These are phyloP conservation scores for Meloidogyne exigua DNA, from an alignment of 1,140 invertebrate species.

Conservation along the genomic window DNA sequence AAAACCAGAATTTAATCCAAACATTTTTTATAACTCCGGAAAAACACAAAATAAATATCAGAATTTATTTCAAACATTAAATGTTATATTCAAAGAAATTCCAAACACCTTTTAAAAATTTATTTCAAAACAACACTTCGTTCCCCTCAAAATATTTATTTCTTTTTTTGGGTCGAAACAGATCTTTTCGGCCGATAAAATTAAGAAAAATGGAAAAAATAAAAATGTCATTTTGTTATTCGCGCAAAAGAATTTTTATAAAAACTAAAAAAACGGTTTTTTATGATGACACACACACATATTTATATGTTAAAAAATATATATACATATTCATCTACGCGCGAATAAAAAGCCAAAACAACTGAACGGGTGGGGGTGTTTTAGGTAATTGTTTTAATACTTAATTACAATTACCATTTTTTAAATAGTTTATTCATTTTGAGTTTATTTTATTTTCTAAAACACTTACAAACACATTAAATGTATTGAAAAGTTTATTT, in stretches of 20 bases:
- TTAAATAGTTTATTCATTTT: no score
- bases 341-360: not conserved
- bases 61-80: not conserved
- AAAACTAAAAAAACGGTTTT: not conserved
- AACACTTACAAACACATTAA: no score
- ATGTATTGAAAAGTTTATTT: no score
- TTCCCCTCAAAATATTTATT: not conserved
- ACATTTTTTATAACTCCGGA: not conserved
- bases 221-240: not conserved
- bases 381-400: no score
- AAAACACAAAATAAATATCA: not conserved
- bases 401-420: no score
- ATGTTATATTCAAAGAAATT: not conserved
- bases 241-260: not conserved
- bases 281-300: slow-evolving; percentile 4
- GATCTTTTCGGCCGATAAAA: slow-evolving; percentile 4
- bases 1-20: not conserved
- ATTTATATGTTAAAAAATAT: not conserved
- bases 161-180: slow-evolving; percentile 1
- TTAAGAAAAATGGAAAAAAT: not conserved
- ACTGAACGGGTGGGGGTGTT: not conserved
- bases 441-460: no score
- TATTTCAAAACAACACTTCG: not conserved
- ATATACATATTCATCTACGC: not conserved
- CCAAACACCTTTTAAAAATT: not conserved